Percentiles rank a stretch among this genome's conserved stretches.
Conservation (phyloP, 2,797 vertebrate genomes). For the Gastrophryne carolinensis region DNA sequence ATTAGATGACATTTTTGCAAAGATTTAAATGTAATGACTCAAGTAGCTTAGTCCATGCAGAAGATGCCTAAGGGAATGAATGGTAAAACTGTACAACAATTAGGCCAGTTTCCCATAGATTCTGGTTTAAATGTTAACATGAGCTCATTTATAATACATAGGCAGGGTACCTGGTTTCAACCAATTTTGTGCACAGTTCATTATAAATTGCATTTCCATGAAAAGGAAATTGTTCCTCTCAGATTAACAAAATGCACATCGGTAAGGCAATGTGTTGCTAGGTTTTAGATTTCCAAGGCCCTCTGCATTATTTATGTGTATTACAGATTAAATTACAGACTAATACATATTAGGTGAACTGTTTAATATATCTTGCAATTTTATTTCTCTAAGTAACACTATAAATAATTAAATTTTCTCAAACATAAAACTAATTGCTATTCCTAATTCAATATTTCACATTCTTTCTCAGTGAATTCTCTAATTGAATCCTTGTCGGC, state of each 20-base stretch:
- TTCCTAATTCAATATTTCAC: background rate
- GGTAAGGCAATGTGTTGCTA: background rate
- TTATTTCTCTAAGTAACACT: background rate
- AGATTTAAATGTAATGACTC: background rate
- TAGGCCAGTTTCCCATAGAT: background rate
- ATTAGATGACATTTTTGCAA: background rate
- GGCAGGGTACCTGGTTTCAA: background rate
- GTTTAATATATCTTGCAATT: background rate
- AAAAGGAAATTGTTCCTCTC: background rate
- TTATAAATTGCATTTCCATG: background rate
- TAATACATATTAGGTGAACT: background rate
- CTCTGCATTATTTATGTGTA: background rate
- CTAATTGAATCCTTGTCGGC: constrained; percentile 1
- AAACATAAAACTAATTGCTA: background rate
- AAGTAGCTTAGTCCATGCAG: background rate
- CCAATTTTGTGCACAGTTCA: background rate
- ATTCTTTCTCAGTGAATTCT: constrained; percentile 1
- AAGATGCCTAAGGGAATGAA: background rate
- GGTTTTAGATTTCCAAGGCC: background rate
- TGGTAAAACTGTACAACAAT: background rate
- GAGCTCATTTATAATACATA: background rate
- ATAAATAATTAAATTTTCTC: background rate
- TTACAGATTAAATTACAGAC: background rate
- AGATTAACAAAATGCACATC: background rate
- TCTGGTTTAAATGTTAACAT: background rate